phyloP scores from a whole-genome alignment of 2,797 vertebrate species.

The Gambelia wislizenii region DNA sequence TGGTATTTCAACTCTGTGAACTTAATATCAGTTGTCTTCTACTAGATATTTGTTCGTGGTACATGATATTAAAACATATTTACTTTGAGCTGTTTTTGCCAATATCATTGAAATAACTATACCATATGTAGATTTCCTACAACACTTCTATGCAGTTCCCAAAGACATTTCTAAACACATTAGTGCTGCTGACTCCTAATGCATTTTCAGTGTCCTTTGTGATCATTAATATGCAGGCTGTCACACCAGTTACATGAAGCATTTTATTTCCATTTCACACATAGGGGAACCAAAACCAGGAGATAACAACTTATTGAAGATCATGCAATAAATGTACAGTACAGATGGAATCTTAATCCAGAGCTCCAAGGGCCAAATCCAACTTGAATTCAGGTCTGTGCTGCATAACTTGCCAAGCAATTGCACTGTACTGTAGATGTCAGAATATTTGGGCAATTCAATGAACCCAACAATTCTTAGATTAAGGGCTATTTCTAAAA shows the following conservation, averaged over 20 bases:
- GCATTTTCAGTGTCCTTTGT: background rate
- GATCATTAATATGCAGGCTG: background rate
- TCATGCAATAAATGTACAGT: background rate
- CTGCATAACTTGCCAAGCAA: background rate
- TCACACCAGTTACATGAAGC: background rate
- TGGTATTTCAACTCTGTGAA: background rate
- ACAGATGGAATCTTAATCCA: background rate
- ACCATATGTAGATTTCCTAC: background rate
- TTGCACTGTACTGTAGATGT: background rate
- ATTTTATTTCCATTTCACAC: slow-evolving; percentile 4
- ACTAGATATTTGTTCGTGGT: background rate
- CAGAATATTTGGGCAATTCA: background rate
- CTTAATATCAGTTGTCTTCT: background rate
- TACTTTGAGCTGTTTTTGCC: background rate
- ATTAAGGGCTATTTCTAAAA: background rate
- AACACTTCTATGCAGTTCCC: background rate
- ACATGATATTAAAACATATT: background rate
- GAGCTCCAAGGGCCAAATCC: background rate
- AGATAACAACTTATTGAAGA: background rate
- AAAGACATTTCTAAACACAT: background rate
- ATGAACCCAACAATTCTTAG: background rate
- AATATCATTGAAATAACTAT: background rate
- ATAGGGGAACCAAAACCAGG: background rate
- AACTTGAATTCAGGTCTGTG: background rate
- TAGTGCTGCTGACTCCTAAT: background rate